Evolutionary conservation across 2,888 invertebrate genomes (phyloP), one percentile per base, ranked within the genome.

Genomic region (Pterostichus madidus): DNA sequence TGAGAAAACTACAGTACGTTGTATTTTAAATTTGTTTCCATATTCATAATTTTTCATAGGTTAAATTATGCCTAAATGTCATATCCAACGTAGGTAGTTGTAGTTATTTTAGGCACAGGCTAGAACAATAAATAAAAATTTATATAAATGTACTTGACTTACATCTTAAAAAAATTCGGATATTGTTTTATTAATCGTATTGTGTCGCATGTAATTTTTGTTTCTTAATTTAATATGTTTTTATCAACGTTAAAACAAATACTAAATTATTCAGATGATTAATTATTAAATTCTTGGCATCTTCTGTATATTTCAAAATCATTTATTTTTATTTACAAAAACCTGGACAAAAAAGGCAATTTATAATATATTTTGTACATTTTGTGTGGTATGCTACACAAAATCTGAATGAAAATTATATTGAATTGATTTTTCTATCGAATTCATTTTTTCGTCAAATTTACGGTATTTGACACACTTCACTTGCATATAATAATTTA

Each of bases 1-100:
- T 87, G 99, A 99, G 91, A 97, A 98, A 90, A 99, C 99, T 83
- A 99, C 99, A 92, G 98, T 96, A 90, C 92, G 93, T 91, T 84
- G 3, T 84, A 39, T 75, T 35, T 39, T 8, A 73, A 7, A 10
- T 49, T 32, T 81, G 5, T 64, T 59, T 59, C 31, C 7, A 24
- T 59, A 17, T 10, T 59, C 11, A 59, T n/a, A 5, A 59, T 59
- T 59, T 24, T 17, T 59, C 59, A 56, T 17, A 4, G 4, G 11
- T n/a, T n/a, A 49, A 49, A 49, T 49, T n/a, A n/a, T n/a, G n/a
- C n/a, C n/a, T 49, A 49, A 15, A 56, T 56, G 17, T 17, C 15
- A 56, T 56, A 56, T 56, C 17, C 13, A 3, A 10, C 13, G 49
- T 49, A 6, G 3, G 2, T 49, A 49, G 5, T 49, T 4, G 49